Conservation (phyloP, 2,113 vertebrate species). For the Plotosus lineatus region DNA sequence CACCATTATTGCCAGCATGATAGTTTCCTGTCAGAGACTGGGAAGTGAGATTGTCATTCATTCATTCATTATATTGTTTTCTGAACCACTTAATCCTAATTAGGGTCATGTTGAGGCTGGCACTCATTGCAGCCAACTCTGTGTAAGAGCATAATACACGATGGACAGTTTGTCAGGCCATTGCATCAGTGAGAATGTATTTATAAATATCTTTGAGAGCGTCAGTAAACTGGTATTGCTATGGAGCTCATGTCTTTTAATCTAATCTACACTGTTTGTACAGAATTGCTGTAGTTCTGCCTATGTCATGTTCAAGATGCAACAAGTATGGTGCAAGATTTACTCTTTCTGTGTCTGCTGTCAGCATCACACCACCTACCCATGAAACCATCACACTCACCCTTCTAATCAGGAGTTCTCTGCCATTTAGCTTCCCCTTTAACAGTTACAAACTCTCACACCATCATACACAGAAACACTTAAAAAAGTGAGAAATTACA, state of each 20-base stretch:
- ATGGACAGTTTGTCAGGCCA: too few relatives aligned
- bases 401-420: not conserved
- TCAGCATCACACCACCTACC: constrained; percentile 28
- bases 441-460: constrained; percentile 20
- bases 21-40: too few relatives aligned
- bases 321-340: not conserved
- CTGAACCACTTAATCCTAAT: too few relatives aligned
- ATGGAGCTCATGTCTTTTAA: not conserved
- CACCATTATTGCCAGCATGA: too few relatives aligned
- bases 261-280: constrained; percentile 14
- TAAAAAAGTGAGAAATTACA: not conserved
- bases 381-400: not conserved
- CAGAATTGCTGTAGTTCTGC: not conserved
- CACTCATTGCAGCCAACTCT: too few relatives aligned
- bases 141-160: too few relatives aligned
- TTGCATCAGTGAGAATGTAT: not conserved
- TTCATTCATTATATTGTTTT: too few relatives aligned
- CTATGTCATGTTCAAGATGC: not conserved
- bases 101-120: too few relatives aligned
- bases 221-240: not conserved
- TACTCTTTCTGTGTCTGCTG: not conserved
- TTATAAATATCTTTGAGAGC: constrained; percentile 16
- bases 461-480: not conserved
- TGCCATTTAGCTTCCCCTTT: not conserved
- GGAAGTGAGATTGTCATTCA: too few relatives aligned